Evolutionary conservation across 2,113 vertebrate genomes (phyloP).

Genomic region (Neolamprologus toae): DNA sequence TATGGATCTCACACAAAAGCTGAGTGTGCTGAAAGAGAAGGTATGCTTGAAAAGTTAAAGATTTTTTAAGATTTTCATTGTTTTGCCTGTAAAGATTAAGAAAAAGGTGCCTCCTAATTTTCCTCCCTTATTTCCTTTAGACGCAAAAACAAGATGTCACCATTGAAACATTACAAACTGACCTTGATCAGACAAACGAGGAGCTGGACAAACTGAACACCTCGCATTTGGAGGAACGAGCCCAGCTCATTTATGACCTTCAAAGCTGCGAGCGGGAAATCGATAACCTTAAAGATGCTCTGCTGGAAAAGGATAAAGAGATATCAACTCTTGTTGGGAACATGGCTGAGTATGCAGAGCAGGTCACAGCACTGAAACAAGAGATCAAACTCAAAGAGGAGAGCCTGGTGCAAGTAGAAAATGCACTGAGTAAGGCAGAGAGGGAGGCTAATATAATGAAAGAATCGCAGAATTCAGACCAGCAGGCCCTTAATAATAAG

Average conservation of each 20-base stretch:
- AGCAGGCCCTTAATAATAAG: constrained; percentile 65
- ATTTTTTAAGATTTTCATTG: not conserved
- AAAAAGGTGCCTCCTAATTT: not conserved
- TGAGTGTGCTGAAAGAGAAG: constrained; percentile 78
- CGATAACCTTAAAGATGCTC: constrained; percentile 75
- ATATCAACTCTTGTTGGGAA: constrained; percentile 66
- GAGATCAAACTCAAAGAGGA: constrained; percentile 78
- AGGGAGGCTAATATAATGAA: constrained; percentile 66
- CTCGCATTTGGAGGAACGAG: constrained; percentile 80
- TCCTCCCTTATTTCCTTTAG: constrained; percentile 38
- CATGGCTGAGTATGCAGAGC: constrained; percentile 77
- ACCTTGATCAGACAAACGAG: constrained; percentile 84
- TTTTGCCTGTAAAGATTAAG: not conserved
- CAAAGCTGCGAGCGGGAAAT: constrained; percentile 86
- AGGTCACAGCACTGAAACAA: constrained; percentile 70
- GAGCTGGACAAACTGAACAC: constrained; percentile 84
- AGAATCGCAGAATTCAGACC: constrained; percentile 76
- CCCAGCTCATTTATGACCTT: constrained; percentile 83
- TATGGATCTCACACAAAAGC: constrained; percentile 75
- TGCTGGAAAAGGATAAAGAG: constrained; percentile 81
- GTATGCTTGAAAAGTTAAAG: constrained; percentile 34
- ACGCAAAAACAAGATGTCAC: constrained; percentile 74
- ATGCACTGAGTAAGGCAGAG: constrained; percentile 70
- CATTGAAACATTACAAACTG: constrained; percentile 73
- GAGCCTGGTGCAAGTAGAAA: constrained; percentile 68